Percentiles rank a stretch among this genome's conserved stretches.
Conservation (phyloP, 2,888 invertebrate species). For the Lamproptera curius region DNA sequence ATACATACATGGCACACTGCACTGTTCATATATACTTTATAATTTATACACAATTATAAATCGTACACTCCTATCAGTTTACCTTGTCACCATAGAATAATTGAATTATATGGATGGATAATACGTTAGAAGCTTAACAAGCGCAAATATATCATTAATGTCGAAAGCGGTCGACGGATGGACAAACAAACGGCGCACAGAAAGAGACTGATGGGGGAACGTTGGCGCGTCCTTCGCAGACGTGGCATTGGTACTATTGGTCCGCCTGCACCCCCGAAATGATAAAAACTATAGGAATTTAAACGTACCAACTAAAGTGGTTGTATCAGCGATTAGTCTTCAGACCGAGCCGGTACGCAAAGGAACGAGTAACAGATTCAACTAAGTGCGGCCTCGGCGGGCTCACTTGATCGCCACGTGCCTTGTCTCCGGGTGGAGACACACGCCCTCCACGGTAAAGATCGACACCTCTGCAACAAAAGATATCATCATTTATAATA, state of each 20-base stretch:
- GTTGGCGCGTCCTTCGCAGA: conserved; percentile 46
- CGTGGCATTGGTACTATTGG: conserved; percentile 55
- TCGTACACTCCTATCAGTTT: conserved; percentile 67
- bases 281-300: conserved; percentile 61
- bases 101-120: conserved; percentile 77
- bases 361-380: conserved; percentile 40
- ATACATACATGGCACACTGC: conserved; percentile 76
- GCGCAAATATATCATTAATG: conserved; percentile 49
- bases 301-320: conserved; percentile 52
- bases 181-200: conserved; percentile 35
- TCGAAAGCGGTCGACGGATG: conserved; percentile 49
- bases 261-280: conserved; percentile 56
- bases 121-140: conserved; percentile 70
- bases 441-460: conserved; percentile 95
- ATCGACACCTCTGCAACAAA: conserved; percentile 93
- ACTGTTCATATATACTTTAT: conserved; percentile 56
- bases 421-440: conserved; percentile 88
- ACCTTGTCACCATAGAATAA: conserved; percentile 77
- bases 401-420: conserved; percentile 73
- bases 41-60: conserved; percentile 42
- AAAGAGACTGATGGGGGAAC: conserved; percentile 48
- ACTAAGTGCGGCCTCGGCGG: conserved; percentile 34
- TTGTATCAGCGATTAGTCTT: too few relatives aligned
- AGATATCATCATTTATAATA: too few relatives aligned
- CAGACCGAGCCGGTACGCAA: conserved; percentile 8